Evolutionary conservation across 2,113 vertebrate genomes (phyloP).

Genomic region (Halcyon malimbica): DNA sequence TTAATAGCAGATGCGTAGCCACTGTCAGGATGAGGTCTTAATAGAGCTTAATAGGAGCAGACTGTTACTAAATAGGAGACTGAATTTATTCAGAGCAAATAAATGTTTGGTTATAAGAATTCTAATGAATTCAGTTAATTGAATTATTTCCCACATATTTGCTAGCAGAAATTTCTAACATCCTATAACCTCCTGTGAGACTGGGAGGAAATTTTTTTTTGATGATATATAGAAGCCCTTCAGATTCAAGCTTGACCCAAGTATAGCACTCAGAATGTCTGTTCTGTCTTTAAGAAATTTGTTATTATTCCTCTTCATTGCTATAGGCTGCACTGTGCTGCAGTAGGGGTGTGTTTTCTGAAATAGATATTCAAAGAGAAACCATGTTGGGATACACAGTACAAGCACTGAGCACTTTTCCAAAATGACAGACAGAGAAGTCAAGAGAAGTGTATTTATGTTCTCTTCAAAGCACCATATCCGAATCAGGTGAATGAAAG

Average conservation of each 20-base stretch:
- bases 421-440: neutral
- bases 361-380: conserved; percentile 35
- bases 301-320: conserved; percentile 46
- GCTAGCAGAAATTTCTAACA: neutral
- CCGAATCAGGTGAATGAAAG: neutral
- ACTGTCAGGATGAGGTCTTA: neutral
- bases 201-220: neutral
- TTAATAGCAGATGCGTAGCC: accelerated
- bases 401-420: neutral
- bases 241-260: neutral
- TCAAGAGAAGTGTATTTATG: neutral
- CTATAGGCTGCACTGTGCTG: conserved; percentile 62
- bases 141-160: neutral
- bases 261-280: neutral
- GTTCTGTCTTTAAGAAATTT: conserved; percentile 43
- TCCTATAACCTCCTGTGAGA: neutral
- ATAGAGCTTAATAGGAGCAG: neutral
- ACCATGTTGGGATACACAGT: neutral
- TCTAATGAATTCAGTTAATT: neutral
- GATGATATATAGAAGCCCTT: neutral
- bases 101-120: neutral
- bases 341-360: conserved; percentile 63
- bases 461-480: neutral
- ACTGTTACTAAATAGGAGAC: neutral
- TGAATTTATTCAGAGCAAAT: neutral